phyloP scores from a whole-genome alignment of 35 echinoderm and acorn worm genomes.

The Apostichopus japonicus region DNA sequence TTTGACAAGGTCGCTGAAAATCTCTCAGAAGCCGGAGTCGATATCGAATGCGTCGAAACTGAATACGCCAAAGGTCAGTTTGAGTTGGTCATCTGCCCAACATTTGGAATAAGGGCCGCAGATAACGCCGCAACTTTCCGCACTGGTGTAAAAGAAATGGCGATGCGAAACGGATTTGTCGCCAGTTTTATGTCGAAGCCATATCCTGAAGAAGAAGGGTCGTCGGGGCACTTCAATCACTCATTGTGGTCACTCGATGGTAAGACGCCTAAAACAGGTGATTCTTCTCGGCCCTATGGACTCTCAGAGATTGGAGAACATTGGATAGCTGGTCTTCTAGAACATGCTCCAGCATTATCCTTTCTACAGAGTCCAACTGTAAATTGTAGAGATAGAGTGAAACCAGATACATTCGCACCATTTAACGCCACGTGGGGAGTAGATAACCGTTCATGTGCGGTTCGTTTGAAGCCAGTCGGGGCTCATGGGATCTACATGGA shows the following conservation, averaged over 20 bases:
- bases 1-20: constrained; percentile 45
- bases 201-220: constrained; percentile 20
- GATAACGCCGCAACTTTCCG: constrained; percentile 43
- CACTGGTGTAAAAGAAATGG: constrained; percentile 51
- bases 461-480: constrained; percentile 60
- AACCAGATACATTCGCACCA: constrained; percentile 62
- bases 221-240: constrained; percentile 58
- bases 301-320: constrained; percentile 60
- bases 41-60: constrained; percentile 61
- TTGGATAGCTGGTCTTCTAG: constrained; percentile 71
- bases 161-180: constrained; percentile 17
- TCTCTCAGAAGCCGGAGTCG: constrained; percentile 53
- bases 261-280: constrained; percentile 39
- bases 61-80: constrained; percentile 49
- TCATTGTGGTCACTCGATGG: constrained; percentile 66
- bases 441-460: constrained; percentile 62
- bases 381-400: constrained; percentile 43
- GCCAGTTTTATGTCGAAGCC: constrained; percentile 56
- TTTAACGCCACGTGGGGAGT: constrained; percentile 65
- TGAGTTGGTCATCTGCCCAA: constrained; percentile 11
- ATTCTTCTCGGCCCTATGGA: background rate
- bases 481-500: constrained; percentile 55
- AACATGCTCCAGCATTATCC: constrained; percentile 63
- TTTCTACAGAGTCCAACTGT: constrained; percentile 50
- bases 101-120: constrained; percentile 36